Evolutionary conservation across 2,888 invertebrate species (phyloP).

Genomic region (Abrostola tripartita): DNA sequence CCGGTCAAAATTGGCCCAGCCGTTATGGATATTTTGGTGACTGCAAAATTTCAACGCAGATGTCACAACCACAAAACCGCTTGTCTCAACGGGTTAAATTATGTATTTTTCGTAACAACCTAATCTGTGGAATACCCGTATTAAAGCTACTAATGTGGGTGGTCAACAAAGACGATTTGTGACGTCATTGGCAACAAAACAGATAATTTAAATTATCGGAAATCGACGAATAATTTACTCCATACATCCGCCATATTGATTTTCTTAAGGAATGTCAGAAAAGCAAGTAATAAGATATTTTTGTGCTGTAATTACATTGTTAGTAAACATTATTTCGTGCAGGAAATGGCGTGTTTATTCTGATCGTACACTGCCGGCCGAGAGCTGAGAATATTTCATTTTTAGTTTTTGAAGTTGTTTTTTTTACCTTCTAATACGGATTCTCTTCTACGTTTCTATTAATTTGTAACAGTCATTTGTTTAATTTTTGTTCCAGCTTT

Average conservation of each 20-base stretch:
- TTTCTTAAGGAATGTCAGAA: conserved; percentile 12
- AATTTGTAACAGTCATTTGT: not conserved
- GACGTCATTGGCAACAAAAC: conserved; percentile 3
- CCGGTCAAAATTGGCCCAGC: too few relatives aligned
- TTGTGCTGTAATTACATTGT: conserved; percentile 43
- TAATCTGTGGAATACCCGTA: not conserved
- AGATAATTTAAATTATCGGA: conserved; percentile 5
- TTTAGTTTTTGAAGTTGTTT: conserved; percentile 13
- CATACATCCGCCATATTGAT: conserved; percentile 12
- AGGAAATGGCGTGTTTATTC: conserved; percentile 48
- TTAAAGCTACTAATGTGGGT: not conserved
- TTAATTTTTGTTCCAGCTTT: too few relatives aligned
- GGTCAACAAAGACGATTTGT: not conserved
- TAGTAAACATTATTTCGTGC: conserved; percentile 41
- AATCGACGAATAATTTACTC: conserved; percentile 21
- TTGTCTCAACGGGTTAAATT: too few relatives aligned
- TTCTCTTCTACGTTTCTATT: not conserved
- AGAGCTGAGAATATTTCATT: conserved; percentile 23
- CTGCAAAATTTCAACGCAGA: too few relatives aligned
- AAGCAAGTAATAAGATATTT: conserved; percentile 14
- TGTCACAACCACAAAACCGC: too few relatives aligned
- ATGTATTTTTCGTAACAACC: too few relatives aligned
- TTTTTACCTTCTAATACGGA: not conserved
- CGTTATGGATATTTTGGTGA: too few relatives aligned
- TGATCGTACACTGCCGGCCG: conserved; percentile 25